A percentile compares a stretch with the other conserved stretches of the same genome.
These are phyloP conservation scores for Phanerotoma sp. DNA, from an alignment of 2,888 invertebrate genomes.

Conservation along the genomic window DNA sequence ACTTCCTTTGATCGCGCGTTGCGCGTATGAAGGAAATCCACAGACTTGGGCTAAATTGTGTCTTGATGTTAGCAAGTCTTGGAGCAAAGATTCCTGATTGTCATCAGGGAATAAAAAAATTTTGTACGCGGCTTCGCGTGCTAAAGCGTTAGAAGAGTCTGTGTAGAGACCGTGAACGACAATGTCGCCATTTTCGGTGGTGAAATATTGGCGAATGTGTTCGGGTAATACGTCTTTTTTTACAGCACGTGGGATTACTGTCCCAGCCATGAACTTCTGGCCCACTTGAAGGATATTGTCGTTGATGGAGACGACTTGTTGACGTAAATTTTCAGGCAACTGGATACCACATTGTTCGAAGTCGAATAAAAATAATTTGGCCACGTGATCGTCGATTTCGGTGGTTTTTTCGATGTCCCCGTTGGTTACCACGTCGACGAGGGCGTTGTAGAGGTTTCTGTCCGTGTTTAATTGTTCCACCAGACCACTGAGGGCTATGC, in stretches of 20 bases:
- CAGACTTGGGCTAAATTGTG: constrained; percentile 82
- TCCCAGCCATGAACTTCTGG: constrained; percentile 79
- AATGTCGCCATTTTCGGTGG: constrained; percentile 70
- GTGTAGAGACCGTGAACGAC: constrained; percentile 80
- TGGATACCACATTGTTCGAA: constrained; percentile 99
- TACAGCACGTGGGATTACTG: constrained; percentile 70
- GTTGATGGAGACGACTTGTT: constrained; percentile 80
- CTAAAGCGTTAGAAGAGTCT: constrained; percentile 75
- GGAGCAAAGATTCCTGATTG: constrained; percentile 74
- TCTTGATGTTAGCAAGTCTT: constrained; percentile 72
- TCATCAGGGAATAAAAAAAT: constrained; percentile 79
- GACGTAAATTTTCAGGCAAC: constrained; percentile 71
- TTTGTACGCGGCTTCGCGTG: constrained; percentile 86
- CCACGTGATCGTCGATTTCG: constrained; percentile 82
- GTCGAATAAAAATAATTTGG: constrained; percentile 89
- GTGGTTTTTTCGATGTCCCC: constrained; percentile 70
- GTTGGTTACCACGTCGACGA: constrained; percentile 69
- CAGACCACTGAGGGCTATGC: constrained; percentile 82
- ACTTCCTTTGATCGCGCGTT: constrained; percentile 86
- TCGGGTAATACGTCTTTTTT: constrained; percentile 69
- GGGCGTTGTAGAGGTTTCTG: constrained; percentile 74
- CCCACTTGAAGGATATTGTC: constrained; percentile 80
- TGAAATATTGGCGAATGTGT: constrained; percentile 69
- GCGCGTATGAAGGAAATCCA: constrained; percentile 86
- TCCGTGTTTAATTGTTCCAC: constrained; percentile 97